Conservation (phyloP, 1,140 invertebrate species). For the Callitettix versicolor region DNA sequence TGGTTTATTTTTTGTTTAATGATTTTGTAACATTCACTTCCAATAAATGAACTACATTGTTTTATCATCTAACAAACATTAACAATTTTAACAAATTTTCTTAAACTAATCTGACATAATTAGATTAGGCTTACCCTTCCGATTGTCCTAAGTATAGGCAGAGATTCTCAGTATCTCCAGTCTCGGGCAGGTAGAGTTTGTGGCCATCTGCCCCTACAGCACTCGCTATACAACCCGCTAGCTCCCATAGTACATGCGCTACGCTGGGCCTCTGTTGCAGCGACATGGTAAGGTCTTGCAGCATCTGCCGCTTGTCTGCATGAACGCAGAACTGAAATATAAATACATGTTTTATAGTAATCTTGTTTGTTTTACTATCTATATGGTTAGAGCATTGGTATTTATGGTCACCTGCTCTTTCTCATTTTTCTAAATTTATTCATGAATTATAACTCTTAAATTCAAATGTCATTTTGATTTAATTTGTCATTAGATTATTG, state of each 20-base stretch:
- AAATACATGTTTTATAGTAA: constrained; percentile 15
- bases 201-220: constrained; percentile 48
- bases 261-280: constrained; percentile 41
- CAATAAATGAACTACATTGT: too few relatives aligned
- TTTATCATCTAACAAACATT: too few relatives aligned
- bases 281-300: constrained; percentile 45
- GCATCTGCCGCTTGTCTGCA: constrained; percentile 48
- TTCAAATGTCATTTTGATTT: too few relatives aligned
- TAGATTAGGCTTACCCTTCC: constrained; percentile 23
- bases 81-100: too few relatives aligned
- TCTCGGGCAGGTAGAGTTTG: constrained; percentile 39
- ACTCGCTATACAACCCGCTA: constrained; percentile 46
- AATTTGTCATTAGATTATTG: too few relatives aligned
- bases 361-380: not conserved
- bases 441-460: too few relatives aligned
- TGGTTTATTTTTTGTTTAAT: too few relatives aligned
- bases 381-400: not conserved
- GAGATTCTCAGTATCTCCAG: constrained; percentile 28
- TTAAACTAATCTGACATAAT: too few relatives aligned
- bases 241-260: constrained; percentile 45
- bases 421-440: too few relatives aligned
- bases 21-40: too few relatives aligned
- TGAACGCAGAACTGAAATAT: constrained; percentile 43
- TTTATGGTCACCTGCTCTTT: too few relatives aligned
- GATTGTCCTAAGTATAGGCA: constrained; percentile 31